Evolutionary conservation across 2,113 vertebrate genomes (phyloP).

Genomic region (Urocolius indicus): DNA sequence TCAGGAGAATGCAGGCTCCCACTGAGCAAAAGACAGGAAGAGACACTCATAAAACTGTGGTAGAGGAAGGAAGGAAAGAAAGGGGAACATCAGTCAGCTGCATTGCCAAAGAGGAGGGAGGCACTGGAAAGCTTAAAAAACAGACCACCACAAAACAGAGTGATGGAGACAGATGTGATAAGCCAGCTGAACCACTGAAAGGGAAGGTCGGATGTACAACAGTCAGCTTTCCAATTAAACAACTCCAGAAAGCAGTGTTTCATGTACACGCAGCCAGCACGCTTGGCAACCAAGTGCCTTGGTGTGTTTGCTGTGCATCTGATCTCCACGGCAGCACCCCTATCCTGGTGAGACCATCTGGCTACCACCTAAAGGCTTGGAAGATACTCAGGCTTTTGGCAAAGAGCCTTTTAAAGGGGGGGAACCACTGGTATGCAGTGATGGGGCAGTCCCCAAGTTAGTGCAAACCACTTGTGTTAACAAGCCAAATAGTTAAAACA

Average conservation of each 20-base stretch:
- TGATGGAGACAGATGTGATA: background rate
- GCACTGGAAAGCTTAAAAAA: background rate
- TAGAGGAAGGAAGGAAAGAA: conserved; percentile 24
- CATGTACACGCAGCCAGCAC: background rate
- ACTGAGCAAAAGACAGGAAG: conserved; percentile 30
- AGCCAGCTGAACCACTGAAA: background rate
- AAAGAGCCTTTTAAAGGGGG: background rate
- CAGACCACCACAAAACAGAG: background rate
- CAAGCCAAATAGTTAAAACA: background rate
- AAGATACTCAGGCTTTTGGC: background rate
- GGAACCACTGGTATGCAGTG: background rate
- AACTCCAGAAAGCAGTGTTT: background rate
- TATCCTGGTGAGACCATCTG: background rate
- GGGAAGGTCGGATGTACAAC: background rate
- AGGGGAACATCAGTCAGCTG: background rate
- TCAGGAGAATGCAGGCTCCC: conserved; percentile 17
- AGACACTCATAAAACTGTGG: conserved; percentile 40
- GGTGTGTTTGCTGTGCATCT: background rate
- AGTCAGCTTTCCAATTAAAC: background rate
- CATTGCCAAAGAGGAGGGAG: conserved; percentile 1
- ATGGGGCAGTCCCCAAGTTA: background rate
- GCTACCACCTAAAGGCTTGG: background rate
- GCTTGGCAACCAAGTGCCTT: background rate
- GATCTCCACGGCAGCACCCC: background rate
- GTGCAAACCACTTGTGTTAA: background rate